Conservation (phyloP, 2,888 invertebrate species). For the Crossocerus cetratus region DNA sequence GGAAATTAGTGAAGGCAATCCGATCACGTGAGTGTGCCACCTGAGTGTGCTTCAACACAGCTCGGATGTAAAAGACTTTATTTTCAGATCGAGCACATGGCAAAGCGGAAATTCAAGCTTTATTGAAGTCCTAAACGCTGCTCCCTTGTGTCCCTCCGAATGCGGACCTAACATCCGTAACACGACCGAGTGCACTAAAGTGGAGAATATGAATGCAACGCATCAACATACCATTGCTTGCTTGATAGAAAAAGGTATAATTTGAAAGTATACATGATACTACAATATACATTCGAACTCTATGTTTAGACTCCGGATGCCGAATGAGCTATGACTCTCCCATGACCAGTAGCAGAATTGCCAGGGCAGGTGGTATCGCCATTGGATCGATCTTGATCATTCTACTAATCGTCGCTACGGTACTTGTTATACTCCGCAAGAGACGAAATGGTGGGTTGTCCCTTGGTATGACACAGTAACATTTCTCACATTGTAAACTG, state of each 20-base stretch:
- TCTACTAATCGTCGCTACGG: neutral
- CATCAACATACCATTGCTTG: neutral
- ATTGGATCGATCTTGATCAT: neutral
- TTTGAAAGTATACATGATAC: too few species aligned
- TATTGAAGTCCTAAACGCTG: neutral
- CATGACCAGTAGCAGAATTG: neutral
- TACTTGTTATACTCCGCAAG: neutral
- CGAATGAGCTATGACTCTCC: neutral
- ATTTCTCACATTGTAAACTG: neutral
- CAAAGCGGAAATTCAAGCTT: neutral
- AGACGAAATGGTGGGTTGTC: neutral
- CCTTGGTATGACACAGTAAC: neutral
- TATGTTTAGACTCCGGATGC: neutral
- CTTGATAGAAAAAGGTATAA: neutral
- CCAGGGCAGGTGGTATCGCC: neutral
- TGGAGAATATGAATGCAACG: neutral
- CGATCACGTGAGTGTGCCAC: conserved; percentile 17
- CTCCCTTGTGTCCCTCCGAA: neutral
- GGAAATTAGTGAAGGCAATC: neutral
- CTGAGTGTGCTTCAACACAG: neutral
- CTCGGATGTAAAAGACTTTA: neutral
- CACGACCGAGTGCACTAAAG: neutral
- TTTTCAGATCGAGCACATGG: neutral
- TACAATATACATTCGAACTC: too few species aligned
- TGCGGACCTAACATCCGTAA: neutral